Base-by-base conservation (phyloP, 2,797 vertebrate species). In the Microctenopoma steveboyesi region DNA sequence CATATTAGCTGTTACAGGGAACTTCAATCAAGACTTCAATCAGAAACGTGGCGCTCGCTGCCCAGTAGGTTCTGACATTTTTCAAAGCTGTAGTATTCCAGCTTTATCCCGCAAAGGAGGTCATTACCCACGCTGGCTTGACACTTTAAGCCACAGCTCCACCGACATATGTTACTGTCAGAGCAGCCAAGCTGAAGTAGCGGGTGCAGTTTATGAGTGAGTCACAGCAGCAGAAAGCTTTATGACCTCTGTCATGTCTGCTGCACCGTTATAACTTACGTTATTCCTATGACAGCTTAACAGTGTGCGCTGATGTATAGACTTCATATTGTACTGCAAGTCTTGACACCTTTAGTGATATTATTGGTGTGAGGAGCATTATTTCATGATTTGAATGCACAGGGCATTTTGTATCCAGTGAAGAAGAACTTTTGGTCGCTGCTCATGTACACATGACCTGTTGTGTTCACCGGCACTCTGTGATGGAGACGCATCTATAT, bases 241-340 rank as follows among this genome's bases (percentile, higher is more conserved):
- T 88, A 90, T 71, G 76, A 81, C 72, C 75, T 84, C 81, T 86
- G 87, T 86, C 88, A 84, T 89, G 82, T 89, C 74, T 59, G 40
- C 81, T 35, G 75, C 64, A 67, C 64, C 71, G 70, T 74, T 84
- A 55, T 84, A 85, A 84, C 56, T 88, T 76, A 86, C 80, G 78
- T 72, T 76, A 72, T 2, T 37, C 45, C 65, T 63, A 25, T 81
- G 84, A 83, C 83, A 77, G 81, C 60, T 88, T 88, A 83, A 88
- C 39, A 53, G 68, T 42, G 22, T 64, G 67, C 33, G 30, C 66
- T 88, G 77, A 90, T 85, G 74, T 78, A 86, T 67, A 13, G 77
- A 70, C 62, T 78, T 83, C 74, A 72, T 82, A 79, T 80, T 68
- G 55, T 52, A 60, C 70, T 43, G 57, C 59, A 65, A 48, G 47